Evolutionary conservation across 1,140 invertebrate genomes (phyloP).

Genomic region (Neodiprion virginianus): DNA sequence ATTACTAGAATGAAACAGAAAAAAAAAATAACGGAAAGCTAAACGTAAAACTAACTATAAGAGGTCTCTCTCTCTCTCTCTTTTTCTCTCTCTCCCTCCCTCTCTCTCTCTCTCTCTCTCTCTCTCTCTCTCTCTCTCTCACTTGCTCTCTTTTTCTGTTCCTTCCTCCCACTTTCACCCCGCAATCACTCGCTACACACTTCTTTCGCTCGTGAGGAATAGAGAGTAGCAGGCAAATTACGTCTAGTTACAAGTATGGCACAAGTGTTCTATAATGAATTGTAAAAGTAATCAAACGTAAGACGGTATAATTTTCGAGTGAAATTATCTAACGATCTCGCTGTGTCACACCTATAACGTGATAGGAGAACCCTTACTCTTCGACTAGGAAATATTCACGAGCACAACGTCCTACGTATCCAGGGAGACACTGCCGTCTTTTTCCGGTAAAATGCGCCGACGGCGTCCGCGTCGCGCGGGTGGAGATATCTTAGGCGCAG

Average conservation of each 20-base stretch:
- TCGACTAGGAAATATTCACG: constrained; percentile 24
- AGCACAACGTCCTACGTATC: constrained; percentile 29
- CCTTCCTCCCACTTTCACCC: neutral
- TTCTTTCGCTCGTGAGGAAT: constrained; percentile 2
- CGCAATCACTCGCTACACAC: neutral
- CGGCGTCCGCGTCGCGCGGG: constrained; percentile 30
- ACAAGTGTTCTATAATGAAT: neutral
- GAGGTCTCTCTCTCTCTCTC: neutral
- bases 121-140: neutral
- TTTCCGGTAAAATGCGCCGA: constrained; percentile 18
- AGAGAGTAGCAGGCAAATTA: constrained; percentile 9
- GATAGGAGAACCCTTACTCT: constrained; percentile 23
- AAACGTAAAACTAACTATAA: too few relatives aligned
- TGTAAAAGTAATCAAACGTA: neutral
- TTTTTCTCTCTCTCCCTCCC: constrained; percentile 16
- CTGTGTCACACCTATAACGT: constrained; percentile 2
- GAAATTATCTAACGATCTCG: neutral
- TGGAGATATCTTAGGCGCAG: constrained; percentile 19
- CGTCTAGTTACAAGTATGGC: constrained; percentile 7
- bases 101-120: neutral
- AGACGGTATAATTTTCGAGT: neutral
- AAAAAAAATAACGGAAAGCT: too few relatives aligned
- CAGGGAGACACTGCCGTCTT: constrained; percentile 18
- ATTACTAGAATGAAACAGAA: too few relatives aligned
- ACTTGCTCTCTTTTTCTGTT: neutral